A percentile compares a stretch with the other conserved stretches of the same genome.
phyloP scores from a whole-genome alignment of 2,113 vertebrate genomes.

The Petrocephalus zakoni region DNA sequence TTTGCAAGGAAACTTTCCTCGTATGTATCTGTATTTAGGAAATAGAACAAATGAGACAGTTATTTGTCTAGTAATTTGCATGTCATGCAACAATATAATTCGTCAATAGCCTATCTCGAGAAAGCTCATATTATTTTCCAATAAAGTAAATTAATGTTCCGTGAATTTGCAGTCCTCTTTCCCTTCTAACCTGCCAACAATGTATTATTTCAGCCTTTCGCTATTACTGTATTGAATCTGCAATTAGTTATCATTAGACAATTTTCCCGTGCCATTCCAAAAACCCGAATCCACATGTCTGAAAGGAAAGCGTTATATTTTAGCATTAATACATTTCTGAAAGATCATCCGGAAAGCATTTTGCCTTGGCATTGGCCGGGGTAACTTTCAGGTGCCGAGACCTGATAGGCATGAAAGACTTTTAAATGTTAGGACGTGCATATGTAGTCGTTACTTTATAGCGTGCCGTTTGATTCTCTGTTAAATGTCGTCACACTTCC shows the following conservation, averaged over 20 bases:
- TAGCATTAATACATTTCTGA: background rate
- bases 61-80: background rate
- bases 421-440: background rate
- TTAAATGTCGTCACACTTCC: background rate
- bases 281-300: background rate
- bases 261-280: background rate
- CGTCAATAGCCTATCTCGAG: background rate
- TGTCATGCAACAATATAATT: background rate
- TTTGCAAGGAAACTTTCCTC: background rate
- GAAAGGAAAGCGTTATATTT: background rate
- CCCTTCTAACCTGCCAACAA: background rate
- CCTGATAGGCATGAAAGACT: background rate
- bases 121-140: background rate
- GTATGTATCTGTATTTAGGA: background rate
- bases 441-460: background rate
- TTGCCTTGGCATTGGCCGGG: background rate
- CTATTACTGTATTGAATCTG: constrained; percentile 9
- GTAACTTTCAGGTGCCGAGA: background rate
- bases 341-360: background rate
- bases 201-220: constrained; percentile 1
- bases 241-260: constrained; percentile 13
- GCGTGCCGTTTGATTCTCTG: background rate
- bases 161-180: background rate
- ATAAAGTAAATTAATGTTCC: background rate
- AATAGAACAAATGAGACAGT: background rate